phyloP scores from a whole-genome alignment of 2,888 invertebrate species.

The Beris chalybata region DNA sequence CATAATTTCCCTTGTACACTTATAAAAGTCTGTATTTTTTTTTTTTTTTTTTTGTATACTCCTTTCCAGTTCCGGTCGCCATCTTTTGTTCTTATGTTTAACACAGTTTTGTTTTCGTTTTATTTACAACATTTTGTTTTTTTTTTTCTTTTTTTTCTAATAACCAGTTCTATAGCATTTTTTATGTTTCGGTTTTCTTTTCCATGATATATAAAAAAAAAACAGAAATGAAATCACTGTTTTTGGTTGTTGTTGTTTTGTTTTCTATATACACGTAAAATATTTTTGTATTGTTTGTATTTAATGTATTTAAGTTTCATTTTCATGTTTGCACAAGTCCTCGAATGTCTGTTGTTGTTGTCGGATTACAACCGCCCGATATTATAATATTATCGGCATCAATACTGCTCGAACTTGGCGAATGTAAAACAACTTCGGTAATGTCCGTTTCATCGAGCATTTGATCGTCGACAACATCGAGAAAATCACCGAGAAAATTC shows the following conservation, averaged over 20 bases:
- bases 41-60: constrained; percentile 7
- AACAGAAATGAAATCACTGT: constrained; percentile 16
- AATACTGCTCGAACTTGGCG: constrained; percentile 51
- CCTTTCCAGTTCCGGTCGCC: constrained; percentile 7
- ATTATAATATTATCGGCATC: constrained; percentile 47
- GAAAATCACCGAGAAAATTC: constrained; percentile 52
- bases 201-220: constrained; percentile 5
- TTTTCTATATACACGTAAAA: constrained; percentile 15
- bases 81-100: constrained; percentile 29
- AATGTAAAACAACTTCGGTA: constrained; percentile 47
- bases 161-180: constrained; percentile 3
- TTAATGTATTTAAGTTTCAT: constrained; percentile 10
- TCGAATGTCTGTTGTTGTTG: constrained; percentile 48
- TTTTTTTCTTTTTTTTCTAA: constrained; percentile 17
- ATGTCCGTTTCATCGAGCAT: constrained; percentile 51
- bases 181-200: too few species aligned
- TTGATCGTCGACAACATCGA: constrained; percentile 53
- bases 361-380: constrained; percentile 42
- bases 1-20: constrained; percentile 39
- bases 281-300: constrained; percentile 1
- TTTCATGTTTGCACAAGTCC: constrained; percentile 54
- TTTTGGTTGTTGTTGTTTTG: not conserved
- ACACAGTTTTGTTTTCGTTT: constrained; percentile 25
- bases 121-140: constrained; percentile 1
- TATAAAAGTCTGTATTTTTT: constrained; percentile 26